Conservation (phyloP, 2,888 invertebrate genomes). For the Coleophora deauratella region DNA sequence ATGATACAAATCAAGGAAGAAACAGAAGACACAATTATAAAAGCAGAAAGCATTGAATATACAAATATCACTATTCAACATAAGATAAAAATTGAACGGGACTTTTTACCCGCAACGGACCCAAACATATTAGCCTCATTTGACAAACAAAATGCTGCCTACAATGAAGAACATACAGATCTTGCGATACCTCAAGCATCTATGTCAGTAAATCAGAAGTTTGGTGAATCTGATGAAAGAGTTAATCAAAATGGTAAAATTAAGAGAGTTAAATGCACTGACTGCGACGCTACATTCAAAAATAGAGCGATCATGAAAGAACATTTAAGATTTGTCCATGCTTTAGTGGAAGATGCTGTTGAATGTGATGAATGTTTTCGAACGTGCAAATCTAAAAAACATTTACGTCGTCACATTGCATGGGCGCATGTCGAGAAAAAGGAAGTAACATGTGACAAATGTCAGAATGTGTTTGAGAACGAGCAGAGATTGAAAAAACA, state of each 20-base stretch:
- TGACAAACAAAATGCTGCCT: too few relatives aligned
- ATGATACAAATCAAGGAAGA: too few relatives aligned
- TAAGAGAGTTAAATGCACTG: conserved; percentile 21
- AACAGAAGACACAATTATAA: too few relatives aligned
- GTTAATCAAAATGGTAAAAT: conserved; percentile 28
- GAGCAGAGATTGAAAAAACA: conserved; percentile 31
- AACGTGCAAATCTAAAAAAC: conserved; percentile 26
- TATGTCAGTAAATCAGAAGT: too few relatives aligned
- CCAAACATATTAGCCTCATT: too few relatives aligned
- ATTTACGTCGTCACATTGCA: conserved; percentile 25
- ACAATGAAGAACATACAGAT: too few relatives aligned
- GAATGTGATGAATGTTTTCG: conserved; percentile 27
- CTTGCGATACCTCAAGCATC: too few relatives aligned
- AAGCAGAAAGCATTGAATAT: too few relatives aligned
- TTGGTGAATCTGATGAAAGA: conserved; percentile 22
- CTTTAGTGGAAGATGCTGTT: conserved; percentile 19
- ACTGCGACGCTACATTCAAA: conserved; percentile 25
- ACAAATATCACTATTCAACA: too few relatives aligned
- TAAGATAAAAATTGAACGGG: too few relatives aligned
- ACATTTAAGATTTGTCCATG: conserved; percentile 27
- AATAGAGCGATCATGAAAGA: conserved; percentile 24
- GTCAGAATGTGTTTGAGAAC: conserved; percentile 27
- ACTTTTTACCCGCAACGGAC: too few relatives aligned
- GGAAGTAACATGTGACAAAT: conserved; percentile 22
- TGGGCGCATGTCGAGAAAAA: conserved; percentile 24